A percentile compares a stretch with the other conserved stretches of the same genome.
phyloP scores from a whole-genome alignment of 2,888 invertebrate species.

The Dicyrtomina minuta region DNA sequence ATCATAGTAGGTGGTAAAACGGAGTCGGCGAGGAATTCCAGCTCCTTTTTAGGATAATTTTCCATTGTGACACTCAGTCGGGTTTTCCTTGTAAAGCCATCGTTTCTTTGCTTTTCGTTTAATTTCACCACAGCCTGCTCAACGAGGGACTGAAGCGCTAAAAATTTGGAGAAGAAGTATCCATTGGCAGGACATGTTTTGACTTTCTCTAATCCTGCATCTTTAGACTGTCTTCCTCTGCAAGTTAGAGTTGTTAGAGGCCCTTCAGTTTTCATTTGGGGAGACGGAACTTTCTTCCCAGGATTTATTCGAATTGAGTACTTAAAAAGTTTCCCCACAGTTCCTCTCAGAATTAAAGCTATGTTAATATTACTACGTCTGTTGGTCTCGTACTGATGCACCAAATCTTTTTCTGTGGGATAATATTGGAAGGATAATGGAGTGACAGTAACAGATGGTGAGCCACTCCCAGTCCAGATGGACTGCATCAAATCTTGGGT shows the following conservation, averaged over 20 bases:
- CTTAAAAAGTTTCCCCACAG: constrained; percentile 57
- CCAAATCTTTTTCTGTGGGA: constrained; percentile 67
- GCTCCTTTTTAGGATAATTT: constrained; percentile 71
- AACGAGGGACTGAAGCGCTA: constrained; percentile 70
- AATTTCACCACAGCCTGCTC: constrained; percentile 62
- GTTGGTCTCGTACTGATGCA: constrained; percentile 69
- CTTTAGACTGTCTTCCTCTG: constrained; percentile 57
- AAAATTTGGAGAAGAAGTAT: constrained; percentile 73
- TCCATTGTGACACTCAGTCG: constrained; percentile 57
- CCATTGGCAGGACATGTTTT: constrained; percentile 71
- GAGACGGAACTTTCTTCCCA: constrained; percentile 63
- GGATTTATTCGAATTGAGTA: constrained; percentile 75
- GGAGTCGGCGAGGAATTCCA: constrained; percentile 55
- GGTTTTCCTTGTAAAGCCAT: neutral
- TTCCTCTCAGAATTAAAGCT: no score
- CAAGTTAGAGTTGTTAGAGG: constrained; percentile 46
- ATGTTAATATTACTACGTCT: no score
- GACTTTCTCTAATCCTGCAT: constrained; percentile 58
- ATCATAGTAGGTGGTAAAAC: constrained; percentile 72
- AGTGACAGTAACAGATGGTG: constrained; percentile 48
- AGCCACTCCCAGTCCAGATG: constrained; percentile 59
- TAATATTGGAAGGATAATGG: constrained; percentile 66
- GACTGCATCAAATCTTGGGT: constrained; percentile 57
- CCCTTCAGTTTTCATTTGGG: constrained; percentile 61
- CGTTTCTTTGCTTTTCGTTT: neutral